These are phyloP conservation scores for Grallaria varia DNA, from an alignment of 2,113 vertebrate genomes.

Conservation along the genomic window DNA sequence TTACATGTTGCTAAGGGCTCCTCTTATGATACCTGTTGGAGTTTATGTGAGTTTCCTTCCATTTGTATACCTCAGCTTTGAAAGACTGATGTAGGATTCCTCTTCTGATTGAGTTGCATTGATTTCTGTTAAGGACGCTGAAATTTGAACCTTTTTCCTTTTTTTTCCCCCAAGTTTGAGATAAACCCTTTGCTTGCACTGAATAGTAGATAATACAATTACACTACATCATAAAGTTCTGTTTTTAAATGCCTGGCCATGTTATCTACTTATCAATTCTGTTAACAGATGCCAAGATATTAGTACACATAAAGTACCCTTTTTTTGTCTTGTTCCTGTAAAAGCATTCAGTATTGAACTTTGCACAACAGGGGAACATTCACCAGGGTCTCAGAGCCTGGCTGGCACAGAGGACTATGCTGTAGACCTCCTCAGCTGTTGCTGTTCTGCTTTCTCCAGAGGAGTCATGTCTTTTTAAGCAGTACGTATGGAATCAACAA, in stretches of 20 bases:
- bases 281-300: neutral
- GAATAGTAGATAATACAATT: conserved; percentile 27
- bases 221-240: neutral
- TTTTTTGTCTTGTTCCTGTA: neutral
- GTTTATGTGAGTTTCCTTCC: neutral
- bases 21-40: neutral
- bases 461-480: neutral
- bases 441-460: neutral
- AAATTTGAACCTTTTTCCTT: neutral
- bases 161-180: neutral
- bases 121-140: neutral
- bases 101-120: neutral
- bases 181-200: neutral
- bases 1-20: neutral
- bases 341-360: conserved; percentile 51
- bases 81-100: neutral
- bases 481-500: neutral
- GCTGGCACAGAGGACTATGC: neutral
- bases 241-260: neutral
- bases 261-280: neutral
- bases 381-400: conserved; percentile 3
- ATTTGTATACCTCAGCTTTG: neutral
- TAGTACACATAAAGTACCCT: neutral
- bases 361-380: conserved; percentile 30
- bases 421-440: neutral